A percentile compares a stretch with the other conserved stretches of the same genome.
phyloP scores from a whole-genome alignment of 2,113 vertebrate genomes.

The Microtus montanus region DNA sequence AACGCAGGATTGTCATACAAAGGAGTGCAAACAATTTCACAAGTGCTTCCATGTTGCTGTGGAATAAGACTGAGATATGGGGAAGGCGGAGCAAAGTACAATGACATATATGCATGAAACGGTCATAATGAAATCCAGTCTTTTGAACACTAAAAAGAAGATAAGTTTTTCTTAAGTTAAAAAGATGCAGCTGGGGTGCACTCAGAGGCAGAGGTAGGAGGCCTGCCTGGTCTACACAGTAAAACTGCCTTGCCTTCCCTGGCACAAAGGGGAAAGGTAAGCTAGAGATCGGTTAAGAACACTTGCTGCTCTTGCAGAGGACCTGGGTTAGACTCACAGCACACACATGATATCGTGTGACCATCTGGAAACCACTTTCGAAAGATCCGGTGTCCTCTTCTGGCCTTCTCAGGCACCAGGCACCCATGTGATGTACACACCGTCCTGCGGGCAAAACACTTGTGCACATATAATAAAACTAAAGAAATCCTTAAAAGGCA shows the following conservation, averaged over 20 bases:
- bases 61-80: neutral
- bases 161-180: neutral
- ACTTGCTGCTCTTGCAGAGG: neutral
- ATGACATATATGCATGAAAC: neutral
- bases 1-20: neutral
- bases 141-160: neutral
- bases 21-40: neutral
- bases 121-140: neutral
- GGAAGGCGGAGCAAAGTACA: neutral
- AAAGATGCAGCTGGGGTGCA: neutral
- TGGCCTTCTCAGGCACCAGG: no score
- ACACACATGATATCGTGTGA: neutral
- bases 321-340: neutral
- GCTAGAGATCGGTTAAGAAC: neutral
- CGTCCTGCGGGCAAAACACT: neutral
- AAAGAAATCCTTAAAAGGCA: neutral
- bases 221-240: neutral
- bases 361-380: neutral
- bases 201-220: neutral
- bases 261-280: neutral
- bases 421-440: no score
- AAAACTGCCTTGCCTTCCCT: neutral
- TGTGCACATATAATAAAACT: neutral
- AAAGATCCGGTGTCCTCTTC: neutral
- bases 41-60: slow-evolving; percentile 35